phyloP scores from a whole-genome alignment of 2,113 vertebrate species.

The Xiphophorus couchianus region DNA sequence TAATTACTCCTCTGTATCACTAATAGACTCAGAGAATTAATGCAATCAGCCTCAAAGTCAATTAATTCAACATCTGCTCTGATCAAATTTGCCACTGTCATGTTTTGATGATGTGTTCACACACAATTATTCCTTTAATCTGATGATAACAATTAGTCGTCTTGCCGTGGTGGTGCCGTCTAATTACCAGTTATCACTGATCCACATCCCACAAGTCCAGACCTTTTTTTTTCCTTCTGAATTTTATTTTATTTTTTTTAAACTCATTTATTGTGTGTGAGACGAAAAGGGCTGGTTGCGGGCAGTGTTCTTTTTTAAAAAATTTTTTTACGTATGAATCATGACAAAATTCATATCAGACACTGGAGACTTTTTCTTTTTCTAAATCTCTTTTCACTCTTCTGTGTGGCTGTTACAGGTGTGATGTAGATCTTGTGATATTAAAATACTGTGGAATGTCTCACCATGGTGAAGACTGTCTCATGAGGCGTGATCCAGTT shows the following conservation, averaged over 20 bases:
- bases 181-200: constrained; percentile 62
- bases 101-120: constrained; percentile 72
- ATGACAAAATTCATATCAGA: not conserved
- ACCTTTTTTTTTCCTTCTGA: not conserved
- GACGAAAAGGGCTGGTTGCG: not conserved
- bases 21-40: constrained; percentile 72
- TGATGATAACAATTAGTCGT: constrained; percentile 69
- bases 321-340: not conserved
- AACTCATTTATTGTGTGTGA: not conserved
- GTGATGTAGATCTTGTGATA: not conserved
- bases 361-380: not conserved
- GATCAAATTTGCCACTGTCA: constrained; percentile 71
- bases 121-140: constrained; percentile 73
- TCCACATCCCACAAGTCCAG: constrained; percentile 39
- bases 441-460: not conserved
- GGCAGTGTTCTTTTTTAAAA: not conserved
- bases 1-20: constrained; percentile 68
- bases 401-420: not conserved
- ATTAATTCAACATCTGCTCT: constrained; percentile 77
- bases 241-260: not conserved
- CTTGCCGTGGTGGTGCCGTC: constrained; percentile 30
- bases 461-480: not conserved
- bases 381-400: not conserved
- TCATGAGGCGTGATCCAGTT: not conserved
- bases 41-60: constrained; percentile 75